Percentiles rank a stretch among this genome's conserved stretches.
phyloP scores from a whole-genome alignment of 2,797 vertebrate species.

The Cryptoprocta ferox region DNA sequence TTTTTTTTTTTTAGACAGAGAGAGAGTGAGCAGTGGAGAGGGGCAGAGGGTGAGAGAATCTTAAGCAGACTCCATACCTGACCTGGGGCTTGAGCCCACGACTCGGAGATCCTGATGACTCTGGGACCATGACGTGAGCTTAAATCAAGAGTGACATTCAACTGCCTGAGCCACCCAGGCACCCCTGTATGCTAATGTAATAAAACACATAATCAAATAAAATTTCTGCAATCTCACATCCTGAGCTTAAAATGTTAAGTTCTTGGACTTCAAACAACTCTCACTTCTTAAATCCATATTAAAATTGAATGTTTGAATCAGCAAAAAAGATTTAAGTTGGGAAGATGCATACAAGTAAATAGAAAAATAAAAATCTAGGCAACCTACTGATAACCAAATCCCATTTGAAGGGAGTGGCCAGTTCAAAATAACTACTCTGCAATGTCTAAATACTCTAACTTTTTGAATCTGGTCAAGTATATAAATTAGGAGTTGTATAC shows the following conservation, averaged over 20 bases:
- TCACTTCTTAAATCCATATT: conserved; percentile 25
- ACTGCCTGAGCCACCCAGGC: no score
- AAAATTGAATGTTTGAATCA: not conserved
- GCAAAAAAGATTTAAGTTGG: not conserved
- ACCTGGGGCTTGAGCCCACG: no score
- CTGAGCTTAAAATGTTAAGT: not conserved
- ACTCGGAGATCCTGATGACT: no score
- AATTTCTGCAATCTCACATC: not conserved
- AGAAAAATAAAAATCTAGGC: conserved; percentile 4
- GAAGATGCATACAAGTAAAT: not conserved
- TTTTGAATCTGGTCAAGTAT: not conserved
- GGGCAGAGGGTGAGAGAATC: no score
- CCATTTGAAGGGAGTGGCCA: not conserved
- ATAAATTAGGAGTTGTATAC: not conserved
- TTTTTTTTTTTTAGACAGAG: no score
- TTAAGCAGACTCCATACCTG: no score
- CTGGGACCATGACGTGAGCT: no score
- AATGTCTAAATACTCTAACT: not conserved
- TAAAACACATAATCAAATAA: not conserved
- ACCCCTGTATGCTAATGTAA: not conserved
- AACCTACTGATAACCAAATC: not conserved
- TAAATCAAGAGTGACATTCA: no score
- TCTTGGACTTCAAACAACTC: not conserved
- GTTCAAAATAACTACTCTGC: not conserved
- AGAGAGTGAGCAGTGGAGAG: no score